Percentiles rank a stretch among this genome's conserved stretches.
Conservation (phyloP, 2,113 vertebrate species). For the Saiga tatarica region DNA sequence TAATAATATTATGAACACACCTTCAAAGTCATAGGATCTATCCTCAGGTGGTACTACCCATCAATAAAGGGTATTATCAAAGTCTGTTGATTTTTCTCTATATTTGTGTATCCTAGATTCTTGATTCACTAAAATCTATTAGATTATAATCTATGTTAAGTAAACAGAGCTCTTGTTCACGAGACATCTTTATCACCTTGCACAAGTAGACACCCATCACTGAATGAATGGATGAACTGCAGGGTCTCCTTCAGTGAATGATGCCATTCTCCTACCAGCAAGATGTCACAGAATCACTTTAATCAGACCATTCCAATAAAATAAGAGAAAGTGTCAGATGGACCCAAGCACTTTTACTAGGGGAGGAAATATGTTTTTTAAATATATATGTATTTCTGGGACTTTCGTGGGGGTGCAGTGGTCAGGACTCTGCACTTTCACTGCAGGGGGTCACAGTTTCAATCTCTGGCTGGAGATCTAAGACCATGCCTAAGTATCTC, state of each 20-base stretch:
- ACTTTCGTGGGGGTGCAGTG: neutral
- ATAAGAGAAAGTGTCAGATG: neutral
- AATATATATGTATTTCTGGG: neutral
- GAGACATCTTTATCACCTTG: neutral
- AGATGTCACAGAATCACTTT: neutral
- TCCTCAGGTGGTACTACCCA: too few relatives aligned
- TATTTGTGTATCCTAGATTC: neutral
- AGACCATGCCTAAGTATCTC: neutral
- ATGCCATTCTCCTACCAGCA: fast-evolving
- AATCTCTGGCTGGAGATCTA: neutral
- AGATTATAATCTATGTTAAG: neutral
- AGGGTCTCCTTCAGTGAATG: neutral
- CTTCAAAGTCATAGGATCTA: neutral
- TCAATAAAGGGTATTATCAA: neutral
- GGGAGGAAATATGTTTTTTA: neutral
- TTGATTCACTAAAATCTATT: neutral
- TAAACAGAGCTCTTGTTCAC: neutral
- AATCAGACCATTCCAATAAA: neutral
- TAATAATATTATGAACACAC: too few relatives aligned
- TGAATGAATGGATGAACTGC: neutral
- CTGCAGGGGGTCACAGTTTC: neutral
- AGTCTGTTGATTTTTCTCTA: neutral
- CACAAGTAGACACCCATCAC: neutral
- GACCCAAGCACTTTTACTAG: neutral
- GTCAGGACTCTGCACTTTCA: neutral